These are phyloP conservation scores for Ursus arctos DNA, from an alignment of 2,113 vertebrate genomes.

Conservation along the genomic window DNA sequence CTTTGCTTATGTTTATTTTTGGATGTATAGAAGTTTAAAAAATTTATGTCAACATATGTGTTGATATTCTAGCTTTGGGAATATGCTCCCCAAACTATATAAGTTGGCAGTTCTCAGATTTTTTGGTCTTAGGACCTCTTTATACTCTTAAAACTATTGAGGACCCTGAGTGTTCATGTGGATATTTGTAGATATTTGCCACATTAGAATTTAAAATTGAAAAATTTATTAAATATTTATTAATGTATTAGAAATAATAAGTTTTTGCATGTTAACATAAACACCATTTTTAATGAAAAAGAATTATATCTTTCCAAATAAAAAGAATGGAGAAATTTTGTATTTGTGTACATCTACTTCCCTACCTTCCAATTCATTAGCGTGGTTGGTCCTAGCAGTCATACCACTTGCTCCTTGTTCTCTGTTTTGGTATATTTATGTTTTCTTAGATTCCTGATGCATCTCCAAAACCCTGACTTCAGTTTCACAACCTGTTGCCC, in stretches of 20 bases:
- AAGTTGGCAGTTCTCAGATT: not conserved
- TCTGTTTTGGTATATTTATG: not conserved
- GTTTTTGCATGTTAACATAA: constrained; percentile 21
- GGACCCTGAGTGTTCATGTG: not conserved
- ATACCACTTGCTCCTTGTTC: not conserved
- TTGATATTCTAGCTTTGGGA: not conserved
- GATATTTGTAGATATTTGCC: not conserved
- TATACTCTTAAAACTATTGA: not conserved
- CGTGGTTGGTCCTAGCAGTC: not conserved
- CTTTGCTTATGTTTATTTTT: constrained; percentile 55
- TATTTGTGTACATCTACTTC: not conserved
- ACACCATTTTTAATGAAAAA: constrained; percentile 25
- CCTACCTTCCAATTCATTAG: not conserved
- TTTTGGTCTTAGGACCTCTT: not conserved
- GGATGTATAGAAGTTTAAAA: not conserved
- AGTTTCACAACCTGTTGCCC: not conserved
- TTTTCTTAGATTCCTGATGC: not conserved
- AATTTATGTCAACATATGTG: not conserved
- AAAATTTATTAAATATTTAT: constrained; percentile 18
- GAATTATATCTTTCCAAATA: not conserved
- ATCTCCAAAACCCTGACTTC: not conserved
- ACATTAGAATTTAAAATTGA: constrained; percentile 28
- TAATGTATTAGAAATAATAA: not conserved
- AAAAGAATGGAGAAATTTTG: constrained; percentile 23
- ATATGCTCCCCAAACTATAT: not conserved